Base-by-base conservation (phyloP, 2,797 vertebrate genomes). In the Lepus townsendii region DNA sequence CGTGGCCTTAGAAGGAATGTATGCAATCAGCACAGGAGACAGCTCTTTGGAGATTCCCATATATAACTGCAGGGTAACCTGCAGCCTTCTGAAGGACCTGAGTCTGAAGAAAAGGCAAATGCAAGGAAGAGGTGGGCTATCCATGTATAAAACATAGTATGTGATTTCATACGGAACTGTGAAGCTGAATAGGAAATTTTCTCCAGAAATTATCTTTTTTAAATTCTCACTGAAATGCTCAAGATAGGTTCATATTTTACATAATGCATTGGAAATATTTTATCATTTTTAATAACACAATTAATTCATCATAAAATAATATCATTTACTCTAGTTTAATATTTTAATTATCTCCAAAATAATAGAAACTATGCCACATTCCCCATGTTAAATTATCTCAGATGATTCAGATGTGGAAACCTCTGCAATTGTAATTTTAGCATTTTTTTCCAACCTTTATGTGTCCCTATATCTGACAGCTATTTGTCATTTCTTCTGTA, bases 271-370 rank as follows among this genome's bases (percentile, higher is more conserved):
- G 38, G 69, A 93, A 75, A 75, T 88, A 88, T 68, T 69, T 92
- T 92, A 47, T 2, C 16, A 2, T 86, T 84, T 94, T 83, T 78
- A 90, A 62, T 83, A 85, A 94, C 3, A 2, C 19, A 47, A 86
- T 19, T 88, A n/a, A 60, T 92, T 75, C 30, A 78, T 88, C 69
- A 69, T 82, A 84, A 92, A 54, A 35, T 83, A 66, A 30, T 57
- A 77, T 10, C 68, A 84, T 65, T 94, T 83, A 77, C 24, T 79
- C 69, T 82, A 69, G 78, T 72, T 90, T 91, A 77, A 42, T 89
- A 92, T 80, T 80, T 90, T 87, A 9, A 87, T 72, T 92, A 10
- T 27, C 71, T 77, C 42, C 35, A 57, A 42, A 77, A 73, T 87
- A 68, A 85, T 5, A 84, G 17, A 63, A 82, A 71, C 47, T 63